Percentiles rank a stretch among this genome's conserved stretches.
Conservation (phyloP, 37 sponge, comb jelly and placozoan species). For the Tethya wilhelma region DNA sequence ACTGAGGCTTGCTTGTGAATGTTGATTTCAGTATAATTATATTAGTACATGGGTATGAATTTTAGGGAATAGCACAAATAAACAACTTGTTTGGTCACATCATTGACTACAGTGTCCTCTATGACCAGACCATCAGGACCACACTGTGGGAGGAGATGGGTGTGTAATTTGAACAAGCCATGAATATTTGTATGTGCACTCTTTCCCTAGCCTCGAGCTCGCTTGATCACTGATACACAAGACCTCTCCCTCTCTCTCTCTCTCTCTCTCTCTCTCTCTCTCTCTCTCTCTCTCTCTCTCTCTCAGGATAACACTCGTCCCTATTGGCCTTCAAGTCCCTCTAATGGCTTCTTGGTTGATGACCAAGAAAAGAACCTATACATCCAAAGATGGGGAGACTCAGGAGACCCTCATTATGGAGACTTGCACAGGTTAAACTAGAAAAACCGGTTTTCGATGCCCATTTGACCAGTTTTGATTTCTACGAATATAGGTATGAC, state of each 20-base stretch:
- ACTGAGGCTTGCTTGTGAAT: background rate
- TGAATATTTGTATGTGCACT: background rate
- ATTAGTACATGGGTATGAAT: slow-evolving; percentile 23
- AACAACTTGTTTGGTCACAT: slow-evolving; percentile 12
- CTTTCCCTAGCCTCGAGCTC: background rate
- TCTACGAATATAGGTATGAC: slow-evolving; percentile 75
- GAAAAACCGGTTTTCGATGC: background rate
- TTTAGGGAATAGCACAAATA: too few species aligned
- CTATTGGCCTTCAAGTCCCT: slow-evolving; percentile 93
- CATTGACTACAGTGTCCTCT: slow-evolving; percentile 85
- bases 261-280: background rate
- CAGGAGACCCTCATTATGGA: slow-evolving; percentile 70
- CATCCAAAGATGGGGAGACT: slow-evolving; percentile 90
- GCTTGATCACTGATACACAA: background rate
- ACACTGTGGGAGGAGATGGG: slow-evolving; percentile 76
- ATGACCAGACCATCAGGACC: slow-evolving; percentile 71
- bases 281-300: background rate
- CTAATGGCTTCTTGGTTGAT: slow-evolving; percentile 80
- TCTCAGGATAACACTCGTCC: slow-evolving; percentile 75
- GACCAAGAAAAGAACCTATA: slow-evolving; percentile 48
- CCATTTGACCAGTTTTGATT: background rate
- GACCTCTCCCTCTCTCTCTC: background rate
- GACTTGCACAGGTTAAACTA: slow-evolving; percentile 83
- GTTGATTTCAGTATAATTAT: background rate
- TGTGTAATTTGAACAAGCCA: background rate